Evolutionary conservation across 1,140 invertebrate species (phyloP).

Genomic region (Globodera rostochiensis): DNA sequence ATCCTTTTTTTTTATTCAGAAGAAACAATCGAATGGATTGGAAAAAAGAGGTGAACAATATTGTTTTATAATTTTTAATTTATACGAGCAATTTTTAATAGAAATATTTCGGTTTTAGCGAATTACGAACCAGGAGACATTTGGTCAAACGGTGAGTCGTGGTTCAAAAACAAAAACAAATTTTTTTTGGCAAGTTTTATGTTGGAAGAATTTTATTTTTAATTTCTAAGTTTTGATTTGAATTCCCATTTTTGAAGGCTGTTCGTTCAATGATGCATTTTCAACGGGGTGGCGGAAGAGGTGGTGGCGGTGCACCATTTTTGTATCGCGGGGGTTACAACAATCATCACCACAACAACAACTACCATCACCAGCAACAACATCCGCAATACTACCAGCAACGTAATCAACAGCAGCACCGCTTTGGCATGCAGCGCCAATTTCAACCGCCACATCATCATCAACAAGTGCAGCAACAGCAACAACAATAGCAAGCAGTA

Average conservation of each 20-base stretch:
- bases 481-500: neutral
- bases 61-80: neutral
- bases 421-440: neutral
- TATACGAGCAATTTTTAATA: neutral
- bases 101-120: slow-evolving; percentile 4
- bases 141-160: slow-evolving; percentile 16
- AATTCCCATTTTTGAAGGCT: neutral
- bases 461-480: too few species aligned
- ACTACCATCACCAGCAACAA: neutral
- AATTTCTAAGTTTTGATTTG: too few species aligned
- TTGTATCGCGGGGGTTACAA: neutral
- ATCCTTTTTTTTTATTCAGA: neutral
- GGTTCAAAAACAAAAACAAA: neutral
- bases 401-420: neutral
- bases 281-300: neutral
- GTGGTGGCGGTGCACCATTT: neutral
- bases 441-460: too few species aligned
- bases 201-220: neutral
- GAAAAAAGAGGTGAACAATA: slow-evolving; percentile 23
- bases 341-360: neutral
- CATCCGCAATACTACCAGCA: neutral
- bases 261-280: neutral
- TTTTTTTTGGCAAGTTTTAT: neutral
- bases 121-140: slow-evolving; percentile 23
- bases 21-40: slow-evolving; percentile 15